phyloP scores from a whole-genome alignment of 2,113 vertebrate genomes.

The Catharus bicknelli region DNA sequence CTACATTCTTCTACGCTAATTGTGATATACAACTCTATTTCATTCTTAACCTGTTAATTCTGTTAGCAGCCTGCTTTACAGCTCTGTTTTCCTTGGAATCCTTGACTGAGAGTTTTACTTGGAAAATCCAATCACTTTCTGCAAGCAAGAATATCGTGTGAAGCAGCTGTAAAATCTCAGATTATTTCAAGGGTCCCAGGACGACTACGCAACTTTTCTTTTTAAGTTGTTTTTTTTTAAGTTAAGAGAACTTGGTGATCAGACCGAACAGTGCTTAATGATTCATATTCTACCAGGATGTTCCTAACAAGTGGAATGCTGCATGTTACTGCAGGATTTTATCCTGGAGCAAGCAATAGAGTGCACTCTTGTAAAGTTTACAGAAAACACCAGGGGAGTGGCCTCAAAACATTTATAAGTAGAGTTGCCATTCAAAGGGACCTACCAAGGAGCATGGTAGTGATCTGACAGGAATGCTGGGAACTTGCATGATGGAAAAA shows the following conservation, averaged over 20 bases:
- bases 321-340: neutral
- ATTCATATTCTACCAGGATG: neutral
- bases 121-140: neutral
- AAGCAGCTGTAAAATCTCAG: neutral
- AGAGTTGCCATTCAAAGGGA: neutral
- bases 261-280: neutral
- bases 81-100: neutral
- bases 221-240: neutral
- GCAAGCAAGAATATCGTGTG: fast-evolving
- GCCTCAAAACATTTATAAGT: neutral
- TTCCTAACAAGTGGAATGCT: neutral
- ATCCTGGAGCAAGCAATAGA: neutral
- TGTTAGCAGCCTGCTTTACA: neutral
- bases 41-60: neutral
- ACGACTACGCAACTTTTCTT: neutral
- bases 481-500: neutral
- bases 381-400: neutral
- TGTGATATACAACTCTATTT: neutral
- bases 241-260: neutral
- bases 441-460: neutral
- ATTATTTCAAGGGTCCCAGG: neutral
- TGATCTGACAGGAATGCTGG: neutral
- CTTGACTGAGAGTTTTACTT: neutral
- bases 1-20: neutral
- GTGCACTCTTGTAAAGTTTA: neutral